Evolutionary conservation across 2,797 vertebrate genomes (phyloP).

Genomic region (Acipenser ruthenus): DNA sequence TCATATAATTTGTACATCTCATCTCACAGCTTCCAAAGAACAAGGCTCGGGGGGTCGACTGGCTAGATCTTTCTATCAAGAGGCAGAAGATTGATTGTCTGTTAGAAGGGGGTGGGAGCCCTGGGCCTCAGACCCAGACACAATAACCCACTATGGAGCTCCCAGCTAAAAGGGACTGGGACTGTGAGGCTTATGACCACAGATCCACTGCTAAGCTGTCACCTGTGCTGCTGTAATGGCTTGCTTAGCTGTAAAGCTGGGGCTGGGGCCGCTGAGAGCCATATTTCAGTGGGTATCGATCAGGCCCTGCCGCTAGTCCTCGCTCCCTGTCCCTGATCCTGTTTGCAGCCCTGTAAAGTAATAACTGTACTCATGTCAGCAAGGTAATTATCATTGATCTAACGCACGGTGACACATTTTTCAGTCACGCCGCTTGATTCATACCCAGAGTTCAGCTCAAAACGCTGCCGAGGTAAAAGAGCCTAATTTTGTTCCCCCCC

Average conservation of each 20-base stretch:
- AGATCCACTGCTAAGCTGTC: constrained; percentile 73
- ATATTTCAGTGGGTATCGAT: constrained; percentile 91
- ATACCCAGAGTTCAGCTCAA: constrained; percentile 64
- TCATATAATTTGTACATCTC: constrained; percentile 42
- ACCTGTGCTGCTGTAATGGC: constrained; percentile 71
- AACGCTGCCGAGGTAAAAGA: constrained; percentile 29
- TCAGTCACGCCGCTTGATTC: constrained; percentile 74
- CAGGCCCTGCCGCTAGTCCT: constrained; percentile 40
- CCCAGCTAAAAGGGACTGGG: constrained; percentile 49
- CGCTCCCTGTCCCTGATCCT: constrained; percentile 59
- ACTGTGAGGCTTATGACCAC: constrained; percentile 58
- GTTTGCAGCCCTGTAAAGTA: constrained; percentile 97
- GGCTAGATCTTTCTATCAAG: constrained; percentile 52
- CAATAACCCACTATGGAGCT: constrained; percentile 26
- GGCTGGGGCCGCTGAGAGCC: constrained; percentile 76
- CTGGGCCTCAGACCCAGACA: constrained; percentile 2
- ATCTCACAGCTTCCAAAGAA: constrained; percentile 38
- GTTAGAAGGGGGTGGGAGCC: constrained; percentile 27
- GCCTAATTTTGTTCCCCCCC: constrained; percentile 28
- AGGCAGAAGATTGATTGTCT: constrained; percentile 48
- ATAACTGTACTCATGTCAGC: constrained; percentile 96
- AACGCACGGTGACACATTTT: constrained; percentile 82
- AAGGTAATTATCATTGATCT: constrained; percentile 98
- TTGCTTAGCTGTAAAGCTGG: constrained; percentile 82
- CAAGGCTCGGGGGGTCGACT: constrained; percentile 46